These are phyloP conservation scores for Pherbina coryleti DNA, from an alignment of 2,888 invertebrate genomes.

Conservation along the genomic window DNA sequence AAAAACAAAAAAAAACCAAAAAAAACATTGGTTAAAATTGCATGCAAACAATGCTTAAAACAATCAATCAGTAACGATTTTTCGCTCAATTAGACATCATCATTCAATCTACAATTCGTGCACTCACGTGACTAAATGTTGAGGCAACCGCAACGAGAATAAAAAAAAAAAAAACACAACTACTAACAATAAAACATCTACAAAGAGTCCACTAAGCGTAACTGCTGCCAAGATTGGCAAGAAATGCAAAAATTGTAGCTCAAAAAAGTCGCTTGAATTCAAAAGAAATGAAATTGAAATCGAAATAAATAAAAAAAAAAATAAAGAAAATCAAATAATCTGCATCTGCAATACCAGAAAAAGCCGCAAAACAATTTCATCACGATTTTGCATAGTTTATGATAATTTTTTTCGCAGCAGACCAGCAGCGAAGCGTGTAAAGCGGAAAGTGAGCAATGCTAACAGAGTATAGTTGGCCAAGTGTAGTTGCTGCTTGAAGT, in stretches of 20 bases:
- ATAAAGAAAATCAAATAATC: not conserved
- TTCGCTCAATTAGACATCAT: conserved; percentile 68
- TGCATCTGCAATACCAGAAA: not conserved
- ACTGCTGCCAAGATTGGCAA: conserved; percentile 31
- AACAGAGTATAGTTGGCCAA: too few relatives aligned
- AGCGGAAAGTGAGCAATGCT: not conserved
- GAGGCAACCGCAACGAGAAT: not conserved
- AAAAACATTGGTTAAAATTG: conserved; percentile 23
- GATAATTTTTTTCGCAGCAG: conserved; percentile 4
- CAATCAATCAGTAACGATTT: conserved; percentile 68
- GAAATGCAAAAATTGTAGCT: conserved; percentile 12
- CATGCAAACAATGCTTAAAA: conserved; percentile 55
- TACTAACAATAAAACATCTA: not conserved
- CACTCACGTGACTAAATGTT: conserved; percentile 44
- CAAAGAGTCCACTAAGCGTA: conserved; percentile 21
- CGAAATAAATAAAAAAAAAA: too few relatives aligned
- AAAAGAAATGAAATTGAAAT: conserved; percentile 22
- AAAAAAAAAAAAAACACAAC: not conserved
- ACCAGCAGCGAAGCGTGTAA: not conserved
- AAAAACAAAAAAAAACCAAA: not conserved
- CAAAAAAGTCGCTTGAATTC: not conserved
- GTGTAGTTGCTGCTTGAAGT: too few relatives aligned
- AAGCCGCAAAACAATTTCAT: conserved; percentile 18
- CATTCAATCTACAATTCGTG: conserved; percentile 54
- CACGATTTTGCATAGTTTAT: conserved; percentile 29